Evolutionary conservation across 2,888 invertebrate genomes (phyloP).

Genomic region (Dione vanillae): DNA sequence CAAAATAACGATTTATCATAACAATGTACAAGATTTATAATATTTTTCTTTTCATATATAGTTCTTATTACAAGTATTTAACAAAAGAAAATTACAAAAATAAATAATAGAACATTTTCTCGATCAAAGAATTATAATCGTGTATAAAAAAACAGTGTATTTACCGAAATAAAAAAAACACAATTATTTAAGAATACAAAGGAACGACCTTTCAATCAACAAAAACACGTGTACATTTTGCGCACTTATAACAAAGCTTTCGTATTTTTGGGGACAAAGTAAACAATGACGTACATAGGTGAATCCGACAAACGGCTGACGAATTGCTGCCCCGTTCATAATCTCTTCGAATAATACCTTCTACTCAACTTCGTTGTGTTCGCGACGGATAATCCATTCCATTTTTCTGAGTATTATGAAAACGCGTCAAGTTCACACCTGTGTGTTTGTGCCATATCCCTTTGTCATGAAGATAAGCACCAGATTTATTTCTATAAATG

Average conservation of each 20-base stretch:
- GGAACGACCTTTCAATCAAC: slow-evolving; percentile 16
- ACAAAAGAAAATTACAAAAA: neutral
- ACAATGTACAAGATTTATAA: too few relatives aligned
- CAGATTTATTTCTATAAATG: slow-evolving; percentile 8
- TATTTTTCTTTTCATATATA: too few relatives aligned
- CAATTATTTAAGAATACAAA: slow-evolving; percentile 22
- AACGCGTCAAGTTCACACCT: slow-evolving; percentile 49
- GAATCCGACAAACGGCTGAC: slow-evolving; percentile 32
- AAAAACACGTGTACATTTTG: slow-evolving; percentile 22
- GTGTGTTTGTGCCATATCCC: slow-evolving; percentile 40
- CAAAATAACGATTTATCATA: too few relatives aligned
- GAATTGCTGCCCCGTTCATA: slow-evolving; percentile 45
- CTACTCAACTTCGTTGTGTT: slow-evolving; percentile 43
- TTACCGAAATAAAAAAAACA: slow-evolving; percentile 4
- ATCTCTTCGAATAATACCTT: slow-evolving; percentile 47
- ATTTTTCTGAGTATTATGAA: slow-evolving; percentile 48
- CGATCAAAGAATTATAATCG: neutral
- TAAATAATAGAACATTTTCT: neutral
- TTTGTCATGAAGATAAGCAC: slow-evolving; percentile 40
- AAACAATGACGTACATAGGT: slow-evolving; percentile 19
- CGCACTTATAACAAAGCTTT: slow-evolving; percentile 19
- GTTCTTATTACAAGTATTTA: too few relatives aligned
- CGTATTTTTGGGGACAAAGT: slow-evolving; percentile 12
- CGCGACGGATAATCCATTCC: slow-evolving; percentile 47
- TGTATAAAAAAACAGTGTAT: slow-evolving; percentile 1